phyloP scores from a whole-genome alignment of 1,140 invertebrate species.

The Camponotus vicinus region DNA sequence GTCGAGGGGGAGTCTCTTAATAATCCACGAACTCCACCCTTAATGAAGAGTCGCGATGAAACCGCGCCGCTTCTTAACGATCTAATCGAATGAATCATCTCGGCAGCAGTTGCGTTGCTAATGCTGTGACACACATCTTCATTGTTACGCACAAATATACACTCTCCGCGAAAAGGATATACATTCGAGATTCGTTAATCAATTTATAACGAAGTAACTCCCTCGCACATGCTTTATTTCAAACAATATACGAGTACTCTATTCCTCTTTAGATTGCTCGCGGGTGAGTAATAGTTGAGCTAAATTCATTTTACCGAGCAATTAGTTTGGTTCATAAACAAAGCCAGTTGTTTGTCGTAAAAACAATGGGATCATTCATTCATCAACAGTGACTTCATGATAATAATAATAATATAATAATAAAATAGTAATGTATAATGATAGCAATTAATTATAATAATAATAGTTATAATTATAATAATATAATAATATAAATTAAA shows the following conservation, averaged over 20 bases:
- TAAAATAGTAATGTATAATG: too few relatives aligned
- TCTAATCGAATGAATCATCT: conserved; percentile 30
- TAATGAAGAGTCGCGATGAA: conserved; percentile 49
- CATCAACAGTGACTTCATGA: conserved; percentile 7
- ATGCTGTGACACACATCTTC: neutral
- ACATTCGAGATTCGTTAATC: conserved; percentile 19
- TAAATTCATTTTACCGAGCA: conserved; percentile 41
- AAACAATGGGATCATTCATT: conserved; percentile 18
- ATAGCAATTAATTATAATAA: too few relatives aligned
- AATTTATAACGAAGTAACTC: neutral
- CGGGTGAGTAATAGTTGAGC: conserved; percentile 16
- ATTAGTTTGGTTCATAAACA: conserved; percentile 16
- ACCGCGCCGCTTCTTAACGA: conserved; percentile 17
- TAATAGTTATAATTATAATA: too few relatives aligned
- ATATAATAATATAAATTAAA: too few relatives aligned
- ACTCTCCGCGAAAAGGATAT: neutral
- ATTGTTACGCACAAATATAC: neutral
- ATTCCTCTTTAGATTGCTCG: neutral
- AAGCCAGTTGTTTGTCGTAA: conserved; percentile 2
- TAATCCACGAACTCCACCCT: conserved; percentile 34
- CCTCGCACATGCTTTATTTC: neutral
- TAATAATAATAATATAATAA: too few relatives aligned
- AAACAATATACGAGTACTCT: neutral
- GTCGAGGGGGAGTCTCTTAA: conserved; percentile 45
- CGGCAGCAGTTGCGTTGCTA: neutral